Conservation (phyloP, 2,888 invertebrate genomes). For the Tolmerus cingulatus region DNA sequence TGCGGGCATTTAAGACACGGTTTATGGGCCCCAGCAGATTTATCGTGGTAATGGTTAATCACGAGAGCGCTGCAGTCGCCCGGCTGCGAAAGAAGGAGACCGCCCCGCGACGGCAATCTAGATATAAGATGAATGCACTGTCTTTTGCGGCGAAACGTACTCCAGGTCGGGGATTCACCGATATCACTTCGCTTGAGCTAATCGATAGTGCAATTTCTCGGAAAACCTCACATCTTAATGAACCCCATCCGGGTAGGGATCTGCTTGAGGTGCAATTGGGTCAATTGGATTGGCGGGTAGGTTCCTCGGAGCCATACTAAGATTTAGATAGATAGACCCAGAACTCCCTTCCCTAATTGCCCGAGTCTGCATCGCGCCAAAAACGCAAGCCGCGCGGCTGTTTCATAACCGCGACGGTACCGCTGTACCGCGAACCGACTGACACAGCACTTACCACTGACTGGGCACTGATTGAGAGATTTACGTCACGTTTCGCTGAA, state of each 20-base stretch:
- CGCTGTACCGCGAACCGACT: background rate
- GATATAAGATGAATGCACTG: slow-evolving; percentile 28
- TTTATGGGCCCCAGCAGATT: slow-evolving; percentile 10
- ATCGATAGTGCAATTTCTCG: slow-evolving; percentile 22
- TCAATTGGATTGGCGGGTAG: background rate
- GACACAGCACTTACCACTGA: background rate
- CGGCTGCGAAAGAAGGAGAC: background rate
- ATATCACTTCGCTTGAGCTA: slow-evolving; percentile 12
- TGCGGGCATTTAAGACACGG: slow-evolving; percentile 17
- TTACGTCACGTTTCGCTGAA: slow-evolving; percentile 31
- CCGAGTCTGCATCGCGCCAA: background rate
- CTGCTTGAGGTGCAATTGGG: slow-evolving; percentile 4
- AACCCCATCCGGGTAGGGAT: background rate
- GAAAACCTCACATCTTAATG: background rate
- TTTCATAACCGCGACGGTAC: background rate
- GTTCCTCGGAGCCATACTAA: background rate
- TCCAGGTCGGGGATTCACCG: background rate
- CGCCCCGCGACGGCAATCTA: background rate
- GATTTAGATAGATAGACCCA: background rate
- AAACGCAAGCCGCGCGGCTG: background rate
- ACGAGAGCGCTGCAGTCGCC: background rate
- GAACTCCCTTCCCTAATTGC: background rate
- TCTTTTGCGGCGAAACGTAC: background rate
- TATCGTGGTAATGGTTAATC: slow-evolving; percentile 22
- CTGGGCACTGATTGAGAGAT: slow-evolving; percentile 24